Conservation (phyloP, 2,797 vertebrate genomes). For the Micrastur ruficollis region DNA sequence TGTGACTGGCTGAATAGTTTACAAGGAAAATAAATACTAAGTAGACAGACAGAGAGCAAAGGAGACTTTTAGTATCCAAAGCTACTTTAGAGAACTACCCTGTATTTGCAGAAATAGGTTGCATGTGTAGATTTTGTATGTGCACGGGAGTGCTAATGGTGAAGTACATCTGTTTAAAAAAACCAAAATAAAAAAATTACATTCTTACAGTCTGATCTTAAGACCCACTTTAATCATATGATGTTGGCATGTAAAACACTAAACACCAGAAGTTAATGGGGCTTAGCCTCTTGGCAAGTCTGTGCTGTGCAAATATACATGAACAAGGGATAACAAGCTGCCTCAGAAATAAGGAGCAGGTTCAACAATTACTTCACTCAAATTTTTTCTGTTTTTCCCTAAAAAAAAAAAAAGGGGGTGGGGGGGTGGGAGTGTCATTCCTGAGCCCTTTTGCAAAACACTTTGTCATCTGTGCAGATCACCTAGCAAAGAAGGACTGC, state of each 20-base stretch:
- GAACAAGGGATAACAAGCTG: not conserved
- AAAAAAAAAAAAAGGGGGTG: accelerated
- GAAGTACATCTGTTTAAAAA: not conserved
- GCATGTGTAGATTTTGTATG: not conserved
- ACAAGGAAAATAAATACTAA: not conserved
- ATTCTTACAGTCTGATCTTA: not conserved
- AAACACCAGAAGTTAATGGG: slow-evolving; percentile 33
- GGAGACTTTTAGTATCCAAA: not conserved
- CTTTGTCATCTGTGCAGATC: not conserved
- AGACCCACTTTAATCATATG: not conserved
- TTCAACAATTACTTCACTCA: not conserved
- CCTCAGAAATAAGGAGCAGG: not conserved
- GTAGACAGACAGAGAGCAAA: not conserved
- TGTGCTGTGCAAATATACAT: not conserved
- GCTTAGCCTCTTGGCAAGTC: not conserved
- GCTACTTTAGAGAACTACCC: not conserved
- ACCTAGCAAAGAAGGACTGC: not conserved
- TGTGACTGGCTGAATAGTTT: not conserved
- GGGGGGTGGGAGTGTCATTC: not conserved
- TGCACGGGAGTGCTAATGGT: not conserved
- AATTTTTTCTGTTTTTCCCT: not conserved
- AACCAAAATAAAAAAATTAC: not conserved
- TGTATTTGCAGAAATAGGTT: not conserved
- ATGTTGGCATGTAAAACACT: not conserved
- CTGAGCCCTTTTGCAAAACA: not conserved